These are phyloP conservation scores for Microcebus murinus DNA, from an alignment of 2,113 vertebrate species.

Conservation along the genomic window DNA sequence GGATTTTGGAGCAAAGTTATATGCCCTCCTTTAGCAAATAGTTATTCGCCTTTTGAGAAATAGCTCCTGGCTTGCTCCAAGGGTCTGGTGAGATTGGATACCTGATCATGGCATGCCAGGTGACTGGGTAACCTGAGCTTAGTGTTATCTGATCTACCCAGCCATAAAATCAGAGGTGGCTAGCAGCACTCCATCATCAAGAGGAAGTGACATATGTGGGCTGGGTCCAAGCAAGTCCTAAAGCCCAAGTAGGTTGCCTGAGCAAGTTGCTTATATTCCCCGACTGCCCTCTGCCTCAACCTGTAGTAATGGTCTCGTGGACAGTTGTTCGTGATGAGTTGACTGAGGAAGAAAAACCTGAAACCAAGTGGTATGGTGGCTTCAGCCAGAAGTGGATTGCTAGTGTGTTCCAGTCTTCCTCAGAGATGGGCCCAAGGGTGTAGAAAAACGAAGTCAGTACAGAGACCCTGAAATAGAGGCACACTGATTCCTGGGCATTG, in stretches of 20 bases:
- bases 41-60: conserved; percentile 28
- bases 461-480: background rate
- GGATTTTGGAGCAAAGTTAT: background rate
- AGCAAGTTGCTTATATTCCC: background rate
- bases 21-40: background rate
- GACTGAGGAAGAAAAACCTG: background rate
- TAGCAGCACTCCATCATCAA: background rate
- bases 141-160: background rate
- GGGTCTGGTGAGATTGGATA: background rate
- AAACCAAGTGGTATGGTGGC: background rate
- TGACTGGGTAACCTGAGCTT: background rate
- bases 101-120: background rate
- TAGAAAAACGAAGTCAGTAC: background rate
- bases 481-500: background rate
- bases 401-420: background rate
- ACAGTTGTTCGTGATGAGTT: background rate
- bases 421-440: background rate
- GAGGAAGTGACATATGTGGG: background rate
- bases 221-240: background rate
- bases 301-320: background rate
- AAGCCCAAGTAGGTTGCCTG: background rate
- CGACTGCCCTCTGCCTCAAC: background rate
- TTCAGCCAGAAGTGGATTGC: background rate
- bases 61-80: background rate
- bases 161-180: background rate